These are phyloP conservation scores for Martes martes DNA, from an alignment of 2,113 vertebrate species.

Conservation along the genomic window DNA sequence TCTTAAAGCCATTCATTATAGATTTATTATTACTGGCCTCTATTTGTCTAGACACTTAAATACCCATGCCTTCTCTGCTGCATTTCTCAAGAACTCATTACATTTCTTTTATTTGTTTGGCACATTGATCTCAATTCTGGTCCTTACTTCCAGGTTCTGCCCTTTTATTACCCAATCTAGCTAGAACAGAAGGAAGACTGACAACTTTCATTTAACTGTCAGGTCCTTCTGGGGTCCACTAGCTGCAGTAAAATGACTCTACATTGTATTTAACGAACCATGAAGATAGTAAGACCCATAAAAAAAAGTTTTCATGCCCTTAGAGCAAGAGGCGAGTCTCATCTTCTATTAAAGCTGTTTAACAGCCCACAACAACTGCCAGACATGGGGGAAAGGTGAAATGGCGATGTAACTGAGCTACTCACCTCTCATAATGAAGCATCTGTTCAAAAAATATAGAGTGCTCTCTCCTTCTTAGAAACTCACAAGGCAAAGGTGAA, in stretches of 20 bases:
- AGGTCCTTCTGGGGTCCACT: slow-evolving; percentile 30
- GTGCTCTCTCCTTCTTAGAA: neutral
- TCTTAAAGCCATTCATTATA: neutral
- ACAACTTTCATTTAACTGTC: slow-evolving; percentile 58
- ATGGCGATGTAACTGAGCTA: neutral
- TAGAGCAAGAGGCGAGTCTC: slow-evolving; percentile 36
- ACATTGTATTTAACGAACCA: slow-evolving; percentile 53
- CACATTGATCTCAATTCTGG: neutral
- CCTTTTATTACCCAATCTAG: slow-evolving; percentile 25
- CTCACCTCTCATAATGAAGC: slow-evolving; percentile 30
- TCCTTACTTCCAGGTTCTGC: neutral
- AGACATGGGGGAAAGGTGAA: slow-evolving; percentile 40
- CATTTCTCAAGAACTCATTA: slow-evolving; percentile 33
- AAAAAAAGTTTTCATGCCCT: slow-evolving; percentile 44
- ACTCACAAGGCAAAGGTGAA: neutral
- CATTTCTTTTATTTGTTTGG: slow-evolving; percentile 43
- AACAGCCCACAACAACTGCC: slow-evolving; percentile 35
- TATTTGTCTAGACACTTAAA: slow-evolving; percentile 12
- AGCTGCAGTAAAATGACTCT: slow-evolving; percentile 39
- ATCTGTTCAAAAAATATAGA: slow-evolving; percentile 35
- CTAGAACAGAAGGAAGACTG: slow-evolving; percentile 7
- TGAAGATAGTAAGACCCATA: slow-evolving; percentile 30
- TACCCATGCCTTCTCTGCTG: neutral
- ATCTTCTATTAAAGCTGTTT: slow-evolving; percentile 54
- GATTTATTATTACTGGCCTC: neutral